Conservation (phyloP, 2,797 vertebrate genomes). For the Amblyopsis hoosieri region DNA sequence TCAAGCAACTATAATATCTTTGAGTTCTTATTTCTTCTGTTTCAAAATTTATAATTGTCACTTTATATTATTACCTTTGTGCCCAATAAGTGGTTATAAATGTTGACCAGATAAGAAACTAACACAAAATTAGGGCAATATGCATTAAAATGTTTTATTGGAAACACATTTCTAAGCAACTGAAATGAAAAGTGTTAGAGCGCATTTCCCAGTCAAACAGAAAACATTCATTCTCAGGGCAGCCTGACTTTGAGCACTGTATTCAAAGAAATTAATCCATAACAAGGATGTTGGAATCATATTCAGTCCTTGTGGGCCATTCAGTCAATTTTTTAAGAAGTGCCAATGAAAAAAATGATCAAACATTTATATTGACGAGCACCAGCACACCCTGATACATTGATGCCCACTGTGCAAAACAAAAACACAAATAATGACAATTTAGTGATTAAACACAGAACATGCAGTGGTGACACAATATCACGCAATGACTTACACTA, state of each 20-base stretch:
- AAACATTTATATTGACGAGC: neutral
- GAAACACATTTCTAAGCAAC: conserved; percentile 33
- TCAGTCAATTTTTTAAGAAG: conserved; percentile 23
- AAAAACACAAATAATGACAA: conserved; percentile 34
- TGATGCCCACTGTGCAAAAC: conserved; percentile 38
- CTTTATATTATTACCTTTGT: neutral
- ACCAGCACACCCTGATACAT: conserved; percentile 35
- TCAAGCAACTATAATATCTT: conserved; percentile 5
- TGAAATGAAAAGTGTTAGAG: conserved; percentile 21
- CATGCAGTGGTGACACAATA: conserved; percentile 68
- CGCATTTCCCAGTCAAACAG: conserved; percentile 26
- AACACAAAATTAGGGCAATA: conserved; percentile 14
- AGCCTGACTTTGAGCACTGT: conserved; percentile 12
- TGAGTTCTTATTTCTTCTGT: too few relatives aligned
- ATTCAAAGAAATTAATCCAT: conserved; percentile 12
- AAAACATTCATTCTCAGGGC: neutral
- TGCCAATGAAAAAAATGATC: neutral
- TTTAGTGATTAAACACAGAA: conserved; percentile 54
- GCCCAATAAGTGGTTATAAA: too few relatives aligned
- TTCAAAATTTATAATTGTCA: too few relatives aligned
- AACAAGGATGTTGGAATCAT: conserved; percentile 8
- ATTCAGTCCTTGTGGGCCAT: neutral
- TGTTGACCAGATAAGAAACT: too few relatives aligned
- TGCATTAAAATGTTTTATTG: conserved; percentile 39
- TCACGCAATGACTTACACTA: neutral